A percentile compares a stretch with the other conserved stretches of the same genome.
Conservation (phyloP, 2,888 invertebrate genomes). For the Xanthorhoe designata region DNA sequence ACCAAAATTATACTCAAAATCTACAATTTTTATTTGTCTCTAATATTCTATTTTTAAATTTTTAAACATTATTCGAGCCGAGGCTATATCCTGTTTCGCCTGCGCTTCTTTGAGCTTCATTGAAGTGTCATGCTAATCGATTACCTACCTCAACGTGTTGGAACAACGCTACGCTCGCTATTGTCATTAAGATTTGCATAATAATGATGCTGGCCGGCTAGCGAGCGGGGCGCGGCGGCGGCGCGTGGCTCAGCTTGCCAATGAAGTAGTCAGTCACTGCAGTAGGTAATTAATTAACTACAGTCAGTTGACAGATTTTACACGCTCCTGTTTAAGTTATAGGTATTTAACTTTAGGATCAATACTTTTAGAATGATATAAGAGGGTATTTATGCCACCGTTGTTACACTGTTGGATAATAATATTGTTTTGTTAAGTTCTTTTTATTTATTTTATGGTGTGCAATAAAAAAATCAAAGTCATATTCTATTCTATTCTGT, state of each 20-base stretch:
- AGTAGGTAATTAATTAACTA: background rate
- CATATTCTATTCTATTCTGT: no score
- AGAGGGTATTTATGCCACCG: no score
- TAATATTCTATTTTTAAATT: background rate
- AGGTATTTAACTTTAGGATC: no score
- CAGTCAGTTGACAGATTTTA: background rate
- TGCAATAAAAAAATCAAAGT: no score
- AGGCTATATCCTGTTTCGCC: background rate
- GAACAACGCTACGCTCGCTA: conserved; percentile 7
- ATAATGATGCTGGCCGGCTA: conserved; percentile 19
- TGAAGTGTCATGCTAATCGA: conserved; percentile 1
- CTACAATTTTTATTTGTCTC: background rate
- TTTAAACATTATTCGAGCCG: background rate
- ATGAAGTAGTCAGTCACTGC: background rate
- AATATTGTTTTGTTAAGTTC: no score
- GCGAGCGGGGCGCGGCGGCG: conserved; percentile 2
- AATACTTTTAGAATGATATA: no score
- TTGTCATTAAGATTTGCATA: conserved; percentile 25
- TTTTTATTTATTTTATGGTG: no score
- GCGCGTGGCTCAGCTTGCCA: conserved; percentile 12
- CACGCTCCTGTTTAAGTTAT: no score
- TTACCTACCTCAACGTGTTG: conserved; percentile 18
- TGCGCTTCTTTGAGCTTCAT: background rate
- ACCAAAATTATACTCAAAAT: background rate
- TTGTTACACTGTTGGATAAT: no score